Evolutionary conservation across 2,797 vertebrate genomes (phyloP).

Genomic region (Columba guinea): DNA sequence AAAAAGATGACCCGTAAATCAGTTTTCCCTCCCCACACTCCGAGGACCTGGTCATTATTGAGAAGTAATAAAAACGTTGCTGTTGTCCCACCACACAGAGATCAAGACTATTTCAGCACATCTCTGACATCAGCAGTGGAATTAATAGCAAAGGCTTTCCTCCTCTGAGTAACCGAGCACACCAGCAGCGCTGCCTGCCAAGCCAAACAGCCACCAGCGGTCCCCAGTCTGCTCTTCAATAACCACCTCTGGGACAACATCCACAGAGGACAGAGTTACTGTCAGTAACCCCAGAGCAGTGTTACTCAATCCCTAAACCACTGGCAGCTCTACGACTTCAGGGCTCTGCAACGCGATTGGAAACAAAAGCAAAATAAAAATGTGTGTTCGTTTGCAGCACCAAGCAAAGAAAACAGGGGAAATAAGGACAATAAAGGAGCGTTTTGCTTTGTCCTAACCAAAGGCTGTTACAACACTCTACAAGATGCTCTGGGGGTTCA

Average conservation of each 20-base stretch:
- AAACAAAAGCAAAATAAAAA: neutral
- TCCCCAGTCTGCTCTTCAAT: neutral
- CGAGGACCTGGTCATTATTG: neutral
- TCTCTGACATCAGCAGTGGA: neutral
- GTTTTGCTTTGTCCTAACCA: neutral
- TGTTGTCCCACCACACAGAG: neutral
- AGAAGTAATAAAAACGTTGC: neutral
- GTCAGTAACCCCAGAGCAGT: neutral
- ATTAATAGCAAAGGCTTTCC: neutral
- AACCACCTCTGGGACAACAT: neutral
- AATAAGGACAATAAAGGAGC: neutral
- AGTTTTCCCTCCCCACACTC: neutral
- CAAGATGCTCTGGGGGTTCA: neutral
- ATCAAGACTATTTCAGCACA: neutral
- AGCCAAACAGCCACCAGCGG: neutral
- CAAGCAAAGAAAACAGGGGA: neutral
- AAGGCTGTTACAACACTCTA: neutral
- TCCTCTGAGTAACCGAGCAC: neutral
- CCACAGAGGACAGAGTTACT: neutral
- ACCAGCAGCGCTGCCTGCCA: neutral
- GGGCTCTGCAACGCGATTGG: neutral
- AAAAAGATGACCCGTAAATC: neutral
- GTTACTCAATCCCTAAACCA: neutral
- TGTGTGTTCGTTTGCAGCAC: neutral
- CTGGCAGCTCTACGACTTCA: neutral